Evolutionary conservation across 1,140 invertebrate genomes (phyloP), one percentile per base, ranked within the genome.

Genomic region (Heliconius hewitsoni): DNA sequence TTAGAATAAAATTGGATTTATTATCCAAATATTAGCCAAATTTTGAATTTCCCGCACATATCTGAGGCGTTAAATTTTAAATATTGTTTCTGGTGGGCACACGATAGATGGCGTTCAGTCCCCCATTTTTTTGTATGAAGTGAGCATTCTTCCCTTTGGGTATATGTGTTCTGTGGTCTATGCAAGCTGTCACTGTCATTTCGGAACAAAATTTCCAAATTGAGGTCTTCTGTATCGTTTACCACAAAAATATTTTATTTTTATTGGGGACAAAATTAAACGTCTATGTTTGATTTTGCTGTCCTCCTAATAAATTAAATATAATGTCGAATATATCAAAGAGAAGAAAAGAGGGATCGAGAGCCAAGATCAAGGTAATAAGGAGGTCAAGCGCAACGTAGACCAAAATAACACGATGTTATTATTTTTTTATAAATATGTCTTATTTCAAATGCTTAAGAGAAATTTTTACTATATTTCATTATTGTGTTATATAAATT

Each of bases 281-380:
- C 16, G 13, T 30, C n/a, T 13, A 1, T 16, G 9, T 30, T 66
- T 30, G 23, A 57, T 23, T 66, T 27, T 66, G n/a, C 13, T 6
- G 27, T 30, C 13, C 60, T 1, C 16, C 0, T 4, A 18, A 39
- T 72, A 11, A 72, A 37, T 39, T 39, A 72, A 72, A 39, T 71
- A 84, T 23, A 75, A 94, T 94, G 93, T 91, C 93, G 1, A 93
- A 88, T 83, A 85, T 93, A 84, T 94, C 91, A 1, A 94, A 93
- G 77, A 87, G 91, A 83, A 89, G 88, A 84, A 89, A 86, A 80
- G 93, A 93, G 73, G 90, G 90, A 27, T 89, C 90, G 8, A 89
- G 85, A 83, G 79, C 89, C 84, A 94, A 93, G 86, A 91, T 93
- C 84, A 94, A 94, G 93, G 92, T 94, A 91, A 82, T 78, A 87